These are phyloP conservation scores for Metopolophium dirhodum DNA, from an alignment of 1,140 invertebrate species.

Conservation along the genomic window DNA sequence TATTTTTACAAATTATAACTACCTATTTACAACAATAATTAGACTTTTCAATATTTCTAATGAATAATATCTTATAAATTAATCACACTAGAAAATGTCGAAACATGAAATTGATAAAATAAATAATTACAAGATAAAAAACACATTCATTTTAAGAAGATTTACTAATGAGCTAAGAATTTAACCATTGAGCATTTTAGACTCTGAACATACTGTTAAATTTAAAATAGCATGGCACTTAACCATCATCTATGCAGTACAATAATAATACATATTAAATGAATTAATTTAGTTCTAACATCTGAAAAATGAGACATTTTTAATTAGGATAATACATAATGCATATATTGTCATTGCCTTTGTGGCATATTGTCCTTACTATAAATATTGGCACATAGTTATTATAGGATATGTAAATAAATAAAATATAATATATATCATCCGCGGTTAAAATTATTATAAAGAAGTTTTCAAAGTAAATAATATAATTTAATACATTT, in stretches of 20 bases:
- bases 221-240: background rate
- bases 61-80: background rate
- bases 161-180: background rate
- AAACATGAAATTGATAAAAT: background rate
- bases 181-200: background rate
- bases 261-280: background rate
- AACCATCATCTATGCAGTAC: background rate
- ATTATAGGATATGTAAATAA: slow-evolving; percentile 34
- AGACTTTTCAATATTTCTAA: background rate
- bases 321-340: background rate
- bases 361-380: slow-evolving; percentile 22
- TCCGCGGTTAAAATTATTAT: background rate
- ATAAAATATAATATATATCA: background rate
- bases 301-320: background rate
- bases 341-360: slow-evolving; percentile 39
- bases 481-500: background rate
- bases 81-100: background rate
- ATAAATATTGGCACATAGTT: slow-evolving; percentile 45
- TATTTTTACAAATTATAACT: background rate
- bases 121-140: background rate
- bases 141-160: background rate
- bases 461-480: background rate
- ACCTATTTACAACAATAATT: slow-evolving; percentile 21
- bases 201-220: slow-evolving; percentile 10
- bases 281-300: background rate